Evolutionary conservation across 2,888 invertebrate species (phyloP), one percentile per base, ranked within the genome.

Genomic region (Emesis castigata): DNA sequence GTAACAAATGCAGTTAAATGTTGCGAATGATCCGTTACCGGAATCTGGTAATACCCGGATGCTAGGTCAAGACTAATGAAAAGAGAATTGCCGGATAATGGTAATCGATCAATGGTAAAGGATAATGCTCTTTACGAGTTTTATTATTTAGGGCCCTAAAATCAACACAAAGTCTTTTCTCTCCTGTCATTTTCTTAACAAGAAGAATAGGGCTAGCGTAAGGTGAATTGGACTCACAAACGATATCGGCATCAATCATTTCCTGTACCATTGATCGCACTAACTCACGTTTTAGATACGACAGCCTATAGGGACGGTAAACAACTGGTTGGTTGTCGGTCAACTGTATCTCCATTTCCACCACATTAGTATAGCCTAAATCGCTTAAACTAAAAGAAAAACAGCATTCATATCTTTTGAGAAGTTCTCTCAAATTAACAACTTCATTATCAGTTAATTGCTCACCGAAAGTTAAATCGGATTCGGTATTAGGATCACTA

Each of bases 191-290:
- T 56, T 87, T 86, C 9, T 80, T 58, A 0, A 86, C 85, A 5
- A 86, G 22, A 0, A 85, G 61, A n/a, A 86, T 82, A 0, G 86
- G 85, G 48, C 84, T 69, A 14, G 74, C 69, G 26, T 61, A 74
- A 1, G 68, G 39, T 7, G 68, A 69, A 44, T 22, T 75, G 1
- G 69, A 69, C n/a, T 48, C 69, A 8, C 68, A 9, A 8, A 69
- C 16, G 6, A 69, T 75, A 22, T 48, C 69, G 48, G 26, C 20
- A n/a, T 75, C 69, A n/a, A 69, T 1, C 31, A 75, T 56, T 26
- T 69, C 69, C 2, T 44, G 11, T 6, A 75, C 64, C 75, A 75
- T 69, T 8, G 48, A 69, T 11, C 29, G 18, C 3, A 75, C 75
- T 16, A 48, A 16, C 22, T 62, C 18, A 8, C 69, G 39, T n/a